Percentiles rank a stretch among this genome's conserved stretches.
These are phyloP conservation scores for Mesochorus sp. DNA, from an alignment of 2,888 invertebrate genomes.

Conservation along the genomic window DNA sequence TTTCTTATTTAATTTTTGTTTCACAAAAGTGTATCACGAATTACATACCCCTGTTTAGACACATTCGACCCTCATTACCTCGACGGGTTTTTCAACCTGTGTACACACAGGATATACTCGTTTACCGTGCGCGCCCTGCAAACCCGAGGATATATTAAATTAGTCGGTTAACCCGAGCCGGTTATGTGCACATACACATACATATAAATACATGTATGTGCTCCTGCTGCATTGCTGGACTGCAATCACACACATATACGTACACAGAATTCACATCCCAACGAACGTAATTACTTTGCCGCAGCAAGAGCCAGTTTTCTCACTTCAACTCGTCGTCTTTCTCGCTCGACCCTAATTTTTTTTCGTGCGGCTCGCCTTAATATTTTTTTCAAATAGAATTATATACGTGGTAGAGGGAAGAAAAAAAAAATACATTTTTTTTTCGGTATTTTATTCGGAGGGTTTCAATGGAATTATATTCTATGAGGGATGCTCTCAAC, in stretches of 20 bases:
- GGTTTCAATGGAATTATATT: background rate
- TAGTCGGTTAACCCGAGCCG: conserved; percentile 59
- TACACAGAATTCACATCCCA: background rate
- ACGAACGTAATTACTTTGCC: conserved; percentile 47
- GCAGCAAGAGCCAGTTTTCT: background rate
- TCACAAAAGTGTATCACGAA: background rate
- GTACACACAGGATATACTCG: conserved; percentile 12
- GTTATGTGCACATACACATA: background rate
- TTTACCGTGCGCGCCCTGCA: conserved; percentile 31
- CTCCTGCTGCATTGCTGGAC: background rate
- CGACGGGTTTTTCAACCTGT: background rate
- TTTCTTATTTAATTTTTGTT: background rate
- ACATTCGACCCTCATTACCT: background rate
- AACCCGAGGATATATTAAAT: conserved; percentile 60
- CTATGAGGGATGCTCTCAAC: too few relatives aligned
- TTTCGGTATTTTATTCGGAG: background rate
- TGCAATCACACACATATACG: background rate
- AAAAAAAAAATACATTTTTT: background rate
- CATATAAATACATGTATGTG: background rate
- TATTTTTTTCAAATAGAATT: too few relatives aligned
- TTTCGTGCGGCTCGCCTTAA: background rate
- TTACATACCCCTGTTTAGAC: background rate
- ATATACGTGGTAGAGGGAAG: background rate
- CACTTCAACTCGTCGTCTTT: background rate
- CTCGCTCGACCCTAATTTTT: background rate